These are phyloP conservation scores for Numida meleagris DNA, from an alignment of 2,113 vertebrate species.

Conservation along the genomic window DNA sequence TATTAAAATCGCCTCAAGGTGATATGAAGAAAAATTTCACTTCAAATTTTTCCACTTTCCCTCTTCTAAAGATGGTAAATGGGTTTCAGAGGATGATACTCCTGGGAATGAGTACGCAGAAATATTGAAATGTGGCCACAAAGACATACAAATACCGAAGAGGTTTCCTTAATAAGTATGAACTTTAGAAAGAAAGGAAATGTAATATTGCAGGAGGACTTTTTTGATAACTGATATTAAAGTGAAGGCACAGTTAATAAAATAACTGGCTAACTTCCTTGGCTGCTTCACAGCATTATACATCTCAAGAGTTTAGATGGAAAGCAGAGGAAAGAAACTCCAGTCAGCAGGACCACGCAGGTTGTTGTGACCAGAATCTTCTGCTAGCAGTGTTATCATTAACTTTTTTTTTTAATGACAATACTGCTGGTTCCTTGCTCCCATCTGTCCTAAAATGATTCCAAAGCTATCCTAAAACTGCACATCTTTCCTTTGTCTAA, in stretches of 20 bases:
- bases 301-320: not conserved
- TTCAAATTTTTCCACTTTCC: constrained; percentile 57
- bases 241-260: not conserved
- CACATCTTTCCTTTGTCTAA: not conserved
- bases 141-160: constrained; percentile 69
- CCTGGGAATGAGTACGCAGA: constrained; percentile 64
- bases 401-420: not conserved
- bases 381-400: not conserved
- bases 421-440: not conserved
- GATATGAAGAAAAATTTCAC: constrained; percentile 63
- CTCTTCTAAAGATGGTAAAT: constrained; percentile 67
- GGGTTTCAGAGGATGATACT: constrained; percentile 69
- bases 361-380: not conserved
- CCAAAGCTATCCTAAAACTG: not conserved
- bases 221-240: not conserved
- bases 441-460: not conserved
- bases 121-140: constrained; percentile 71
- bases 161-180: not conserved
- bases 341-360: not conserved
- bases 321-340: not conserved
- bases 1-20: constrained; percentile 76
- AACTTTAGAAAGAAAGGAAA: not conserved
- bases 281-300: not conserved
- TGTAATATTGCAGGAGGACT: not conserved
- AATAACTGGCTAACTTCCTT: not conserved